Conservation (phyloP, 2,888 invertebrate species). For the Hypena proboscidalis region DNA sequence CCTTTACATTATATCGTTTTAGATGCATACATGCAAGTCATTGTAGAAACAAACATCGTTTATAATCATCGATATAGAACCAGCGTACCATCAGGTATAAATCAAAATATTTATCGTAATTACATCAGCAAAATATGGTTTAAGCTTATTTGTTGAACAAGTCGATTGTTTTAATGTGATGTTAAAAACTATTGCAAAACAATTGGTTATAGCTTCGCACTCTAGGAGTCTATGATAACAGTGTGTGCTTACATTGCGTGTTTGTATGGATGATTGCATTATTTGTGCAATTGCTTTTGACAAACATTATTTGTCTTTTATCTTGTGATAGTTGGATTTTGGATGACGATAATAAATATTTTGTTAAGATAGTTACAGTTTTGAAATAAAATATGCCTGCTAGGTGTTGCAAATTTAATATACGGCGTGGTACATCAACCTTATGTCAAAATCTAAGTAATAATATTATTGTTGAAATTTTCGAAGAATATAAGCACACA, state of each 20-base stretch:
- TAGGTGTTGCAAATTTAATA: too few species aligned
- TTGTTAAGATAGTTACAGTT: too few species aligned
- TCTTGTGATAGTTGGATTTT: too few species aligned
- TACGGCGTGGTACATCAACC: too few species aligned
- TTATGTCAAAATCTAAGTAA: too few species aligned
- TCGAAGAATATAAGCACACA: conserved; percentile 45
- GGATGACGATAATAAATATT: too few species aligned
- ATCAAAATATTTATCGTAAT: conserved; percentile 59
- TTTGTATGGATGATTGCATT: conserved; percentile 30
- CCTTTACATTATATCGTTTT: conserved; percentile 67
- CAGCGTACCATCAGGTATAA: conserved; percentile 60
- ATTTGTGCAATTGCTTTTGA: background rate
- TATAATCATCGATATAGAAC: conserved; percentile 42
- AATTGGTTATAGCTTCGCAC: conserved; percentile 80
- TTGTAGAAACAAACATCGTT: conserved; percentile 62
- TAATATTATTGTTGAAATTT: too few species aligned
- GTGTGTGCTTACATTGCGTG: conserved; percentile 48
- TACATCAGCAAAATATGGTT: conserved; percentile 77
- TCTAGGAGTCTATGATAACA: conserved; percentile 71
- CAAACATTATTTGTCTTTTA: conserved; percentile 13
- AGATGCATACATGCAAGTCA: conserved; percentile 70
- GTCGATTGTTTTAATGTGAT: conserved; percentile 64
- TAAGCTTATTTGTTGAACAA: conserved; percentile 75
- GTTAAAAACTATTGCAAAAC: conserved; percentile 83
- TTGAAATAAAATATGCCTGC: too few species aligned